Evolutionary conservation across 2,888 invertebrate genomes (phyloP).

Genomic region (Agrochola lota): DNA sequence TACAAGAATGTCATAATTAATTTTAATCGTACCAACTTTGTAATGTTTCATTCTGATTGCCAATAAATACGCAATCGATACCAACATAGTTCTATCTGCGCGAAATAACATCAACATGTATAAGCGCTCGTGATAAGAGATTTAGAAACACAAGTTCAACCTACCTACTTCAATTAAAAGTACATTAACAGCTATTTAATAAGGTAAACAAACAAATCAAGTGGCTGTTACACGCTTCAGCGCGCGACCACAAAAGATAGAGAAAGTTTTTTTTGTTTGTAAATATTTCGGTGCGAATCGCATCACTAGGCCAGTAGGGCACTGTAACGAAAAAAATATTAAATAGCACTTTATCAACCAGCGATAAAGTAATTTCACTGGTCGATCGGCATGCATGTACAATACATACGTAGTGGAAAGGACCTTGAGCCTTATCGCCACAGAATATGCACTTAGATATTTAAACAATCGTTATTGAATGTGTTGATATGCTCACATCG

Average conservation of each 20-base stretch:
- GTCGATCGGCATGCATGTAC: slow-evolving; percentile 68
- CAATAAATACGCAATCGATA: slow-evolving; percentile 44
- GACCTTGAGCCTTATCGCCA: slow-evolving; percentile 83
- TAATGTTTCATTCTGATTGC: slow-evolving; percentile 40
- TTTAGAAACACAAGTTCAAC: slow-evolving; percentile 50
- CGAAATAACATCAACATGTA: slow-evolving; percentile 35
- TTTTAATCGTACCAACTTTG: slow-evolving; percentile 38
- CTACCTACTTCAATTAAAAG: slow-evolving; percentile 44
- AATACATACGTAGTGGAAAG: slow-evolving; percentile 73
- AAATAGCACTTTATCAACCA: slow-evolving; percentile 68
- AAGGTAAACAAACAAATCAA: slow-evolving; percentile 48
- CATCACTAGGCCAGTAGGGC: slow-evolving; percentile 68
- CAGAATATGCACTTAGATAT: slow-evolving; percentile 81
- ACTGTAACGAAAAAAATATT: slow-evolving; percentile 68
- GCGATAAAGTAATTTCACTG: slow-evolving; percentile 73
- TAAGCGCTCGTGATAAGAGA: slow-evolving; percentile 36
- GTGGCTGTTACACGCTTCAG: slow-evolving; percentile 41
- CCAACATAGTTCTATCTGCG: slow-evolving; percentile 8
- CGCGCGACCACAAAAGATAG: slow-evolving; percentile 44
- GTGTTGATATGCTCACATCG: slow-evolving; percentile 73
- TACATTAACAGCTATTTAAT: slow-evolving; percentile 30
- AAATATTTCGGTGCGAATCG: slow-evolving; percentile 55
- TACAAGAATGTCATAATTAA: slow-evolving; percentile 56
- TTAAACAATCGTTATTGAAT: slow-evolving; percentile 78
- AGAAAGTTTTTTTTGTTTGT: slow-evolving; percentile 50